Conservation (phyloP, 2,113 vertebrate species). For the Cepphus grylle region DNA sequence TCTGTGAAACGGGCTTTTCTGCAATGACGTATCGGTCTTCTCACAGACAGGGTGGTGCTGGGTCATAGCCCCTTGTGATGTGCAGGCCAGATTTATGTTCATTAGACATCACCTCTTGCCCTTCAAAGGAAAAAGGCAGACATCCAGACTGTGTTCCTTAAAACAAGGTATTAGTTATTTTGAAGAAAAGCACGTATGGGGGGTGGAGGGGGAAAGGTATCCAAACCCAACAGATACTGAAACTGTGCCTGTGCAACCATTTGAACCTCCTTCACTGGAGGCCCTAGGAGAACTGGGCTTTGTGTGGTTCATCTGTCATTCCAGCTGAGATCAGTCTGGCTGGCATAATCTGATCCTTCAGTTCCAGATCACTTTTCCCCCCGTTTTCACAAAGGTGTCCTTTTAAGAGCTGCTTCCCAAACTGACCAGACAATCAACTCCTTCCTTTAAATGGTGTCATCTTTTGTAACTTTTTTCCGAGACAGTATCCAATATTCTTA, state of each 20-base stretch:
- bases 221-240: neutral
- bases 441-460: neutral
- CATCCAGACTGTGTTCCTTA: neutral
- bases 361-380: neutral
- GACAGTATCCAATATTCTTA: neutral
- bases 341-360: neutral
- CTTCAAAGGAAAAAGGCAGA: neutral
- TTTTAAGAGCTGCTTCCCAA: neutral
- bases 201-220: neutral
- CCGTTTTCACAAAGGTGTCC: neutral
- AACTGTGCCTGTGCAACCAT: neutral
- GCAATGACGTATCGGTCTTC: fast-evolving
- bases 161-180: neutral
- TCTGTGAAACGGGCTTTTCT: neutral
- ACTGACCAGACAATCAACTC: neutral
- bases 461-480: neutral
- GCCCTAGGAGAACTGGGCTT: neutral
- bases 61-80: neutral
- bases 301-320: neutral
- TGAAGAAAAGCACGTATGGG: neutral
- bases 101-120: neutral
- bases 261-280: neutral
- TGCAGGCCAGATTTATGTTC: neutral
- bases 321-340: neutral
- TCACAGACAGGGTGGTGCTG: fast-evolving